Conservation (phyloP, 2,113 vertebrate genomes). For the Rhynchomys soricoides region DNA sequence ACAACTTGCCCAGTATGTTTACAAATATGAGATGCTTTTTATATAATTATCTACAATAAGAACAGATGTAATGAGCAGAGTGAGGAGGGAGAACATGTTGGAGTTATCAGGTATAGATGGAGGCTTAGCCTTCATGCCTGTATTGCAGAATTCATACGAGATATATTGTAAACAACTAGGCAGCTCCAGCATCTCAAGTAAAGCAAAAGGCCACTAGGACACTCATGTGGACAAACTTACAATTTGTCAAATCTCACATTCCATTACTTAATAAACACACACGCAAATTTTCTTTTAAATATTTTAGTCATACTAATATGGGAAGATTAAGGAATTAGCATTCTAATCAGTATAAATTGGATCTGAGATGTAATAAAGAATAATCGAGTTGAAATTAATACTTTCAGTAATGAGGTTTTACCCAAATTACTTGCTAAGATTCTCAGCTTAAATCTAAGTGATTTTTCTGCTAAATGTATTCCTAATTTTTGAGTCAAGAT, state of each 20-base stretch:
- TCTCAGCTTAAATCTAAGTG: constrained; percentile 51
- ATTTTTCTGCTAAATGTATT: constrained; percentile 60
- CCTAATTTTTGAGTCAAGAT: constrained; percentile 56
- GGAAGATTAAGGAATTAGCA: constrained; percentile 58
- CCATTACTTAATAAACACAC: constrained; percentile 35
- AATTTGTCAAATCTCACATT: constrained; percentile 47
- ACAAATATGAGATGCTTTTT: not conserved
- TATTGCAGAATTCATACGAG: not conserved
- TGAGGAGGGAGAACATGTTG: not conserved
- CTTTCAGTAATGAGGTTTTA: constrained; percentile 50
- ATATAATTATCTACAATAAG: not conserved
- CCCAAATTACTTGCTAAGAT: constrained; percentile 59
- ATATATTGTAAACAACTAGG: not conserved
- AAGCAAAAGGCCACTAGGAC: not conserved
- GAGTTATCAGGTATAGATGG: not conserved
- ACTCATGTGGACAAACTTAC: not conserved
- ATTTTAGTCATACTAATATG: constrained; percentile 58
- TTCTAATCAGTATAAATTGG: constrained; percentile 67
- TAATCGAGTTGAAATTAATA: constrained; percentile 65
- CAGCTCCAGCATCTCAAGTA: not conserved
- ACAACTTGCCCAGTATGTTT: constrained; percentile 11
- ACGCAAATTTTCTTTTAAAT: constrained; percentile 62
- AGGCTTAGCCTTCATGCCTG: not conserved
- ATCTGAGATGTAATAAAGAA: constrained; percentile 57
- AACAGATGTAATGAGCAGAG: not conserved